A percentile compares a stretch with the other conserved stretches of the same genome.
phyloP scores from a whole-genome alignment of 2,888 invertebrate species.

The Odontomyia ornata region DNA sequence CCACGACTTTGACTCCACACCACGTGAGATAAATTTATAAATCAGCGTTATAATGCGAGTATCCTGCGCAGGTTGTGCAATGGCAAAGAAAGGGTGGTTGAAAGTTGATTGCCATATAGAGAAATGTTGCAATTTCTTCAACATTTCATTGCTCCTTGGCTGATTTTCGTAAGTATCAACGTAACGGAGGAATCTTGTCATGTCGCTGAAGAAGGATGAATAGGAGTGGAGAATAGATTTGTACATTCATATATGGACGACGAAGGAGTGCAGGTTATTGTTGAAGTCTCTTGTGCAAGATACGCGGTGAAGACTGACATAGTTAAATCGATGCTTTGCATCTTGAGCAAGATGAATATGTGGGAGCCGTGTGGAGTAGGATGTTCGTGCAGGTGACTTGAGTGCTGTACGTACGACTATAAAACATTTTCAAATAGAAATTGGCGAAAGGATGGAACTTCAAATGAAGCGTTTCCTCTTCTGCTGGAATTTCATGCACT shows the following conservation, averaged over 20 bases:
- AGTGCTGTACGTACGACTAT: neutral
- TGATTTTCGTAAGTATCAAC: neutral
- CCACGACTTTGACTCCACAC: neutral
- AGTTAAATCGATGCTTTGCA: slow-evolving; percentile 10
- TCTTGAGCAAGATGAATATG: neutral
- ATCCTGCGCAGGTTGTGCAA: neutral
- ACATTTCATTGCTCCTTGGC: neutral
- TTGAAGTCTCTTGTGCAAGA: neutral
- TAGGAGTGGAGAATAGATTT: neutral
- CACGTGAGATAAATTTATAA: slow-evolving; percentile 12
- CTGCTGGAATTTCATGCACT: too few species aligned
- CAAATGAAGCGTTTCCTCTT: too few species aligned
- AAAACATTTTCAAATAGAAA: too few species aligned
- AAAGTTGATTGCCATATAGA: neutral
- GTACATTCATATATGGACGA: neutral
- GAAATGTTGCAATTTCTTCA: neutral
- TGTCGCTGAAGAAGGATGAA: slow-evolving; percentile 7
- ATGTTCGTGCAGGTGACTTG: neutral
- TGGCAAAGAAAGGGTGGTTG: neutral
- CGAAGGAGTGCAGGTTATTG: neutral
- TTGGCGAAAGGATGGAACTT: too few species aligned
- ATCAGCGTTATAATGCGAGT: neutral
- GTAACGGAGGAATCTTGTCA: neutral
- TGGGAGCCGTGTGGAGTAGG: neutral
- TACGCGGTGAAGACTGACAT: slow-evolving; percentile 1